Percentiles rank a stretch among this genome's conserved stretches.
These are phyloP conservation scores for Escarpia spicata DNA, from an alignment of 2,888 invertebrate genomes.

Conservation along the genomic window DNA sequence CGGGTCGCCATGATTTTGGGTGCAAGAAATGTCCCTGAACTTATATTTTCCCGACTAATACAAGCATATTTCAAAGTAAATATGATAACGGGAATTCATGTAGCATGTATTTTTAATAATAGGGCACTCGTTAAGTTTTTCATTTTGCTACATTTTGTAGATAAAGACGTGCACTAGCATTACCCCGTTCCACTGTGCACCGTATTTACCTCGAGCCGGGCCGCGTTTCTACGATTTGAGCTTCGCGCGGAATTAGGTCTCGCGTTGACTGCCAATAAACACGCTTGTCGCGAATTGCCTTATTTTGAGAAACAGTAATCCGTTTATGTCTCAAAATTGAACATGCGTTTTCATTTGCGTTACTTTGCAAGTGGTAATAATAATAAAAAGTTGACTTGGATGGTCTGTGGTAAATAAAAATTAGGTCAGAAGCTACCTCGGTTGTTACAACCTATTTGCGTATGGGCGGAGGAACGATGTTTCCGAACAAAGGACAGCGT, in stretches of 20 bases:
- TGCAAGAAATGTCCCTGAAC: not conserved
- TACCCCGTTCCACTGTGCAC: conserved; percentile 9
- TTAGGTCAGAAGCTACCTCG: conserved; percentile 10
- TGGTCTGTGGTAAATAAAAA: conserved; percentile 16
- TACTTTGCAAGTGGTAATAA: not conserved
- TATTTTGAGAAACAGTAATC: not conserved
- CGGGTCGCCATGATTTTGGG: not conserved
- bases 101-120: conserved; percentile 18
- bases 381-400: conserved; percentile 14
- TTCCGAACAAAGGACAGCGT: not conserved
- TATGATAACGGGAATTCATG: not conserved
- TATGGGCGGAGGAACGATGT: not conserved
- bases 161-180: conserved; percentile 13
- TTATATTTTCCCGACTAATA: not conserved
- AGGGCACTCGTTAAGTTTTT: conserved; percentile 7
- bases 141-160: not conserved
- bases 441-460: conserved; percentile 16
- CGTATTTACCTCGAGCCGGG: conserved; percentile 16
- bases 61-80: not conserved
- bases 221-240: conserved; percentile 13
- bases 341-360: not conserved
- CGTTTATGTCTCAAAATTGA: not conserved
- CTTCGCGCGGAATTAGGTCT: conserved; percentile 16
- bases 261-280: conserved; percentile 6
- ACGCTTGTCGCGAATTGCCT: conserved; percentile 9